These are phyloP conservation scores for Tholera decimalis DNA, from an alignment of 2,888 invertebrate species.

Conservation along the genomic window DNA sequence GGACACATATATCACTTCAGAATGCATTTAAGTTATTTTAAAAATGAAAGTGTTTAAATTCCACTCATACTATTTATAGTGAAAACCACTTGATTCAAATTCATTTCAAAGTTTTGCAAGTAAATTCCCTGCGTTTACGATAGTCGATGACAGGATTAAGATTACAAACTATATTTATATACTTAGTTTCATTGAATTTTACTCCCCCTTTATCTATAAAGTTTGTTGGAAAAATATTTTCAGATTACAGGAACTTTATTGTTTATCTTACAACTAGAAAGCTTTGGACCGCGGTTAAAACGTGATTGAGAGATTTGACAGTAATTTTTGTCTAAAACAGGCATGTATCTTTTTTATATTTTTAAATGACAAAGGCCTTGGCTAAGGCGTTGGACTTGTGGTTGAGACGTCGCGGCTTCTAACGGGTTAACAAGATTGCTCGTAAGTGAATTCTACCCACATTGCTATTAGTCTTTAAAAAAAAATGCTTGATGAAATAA, in stretches of 20 bases:
- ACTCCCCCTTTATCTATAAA: conserved; percentile 25
- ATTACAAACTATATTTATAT: conserved; percentile 53
- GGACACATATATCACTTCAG: conserved; percentile 14
- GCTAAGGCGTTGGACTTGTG: too few species aligned
- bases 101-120: conserved; percentile 54
- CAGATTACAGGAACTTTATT: conserved; percentile 22
- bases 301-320: not conserved
- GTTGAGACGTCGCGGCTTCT: too few species aligned
- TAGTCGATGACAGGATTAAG: conserved; percentile 45
- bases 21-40: conserved; percentile 4
- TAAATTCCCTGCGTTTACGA: conserved; percentile 56
- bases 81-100: conserved; percentile 54
- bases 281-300: not conserved
- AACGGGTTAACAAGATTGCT: too few species aligned
- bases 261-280: not conserved
- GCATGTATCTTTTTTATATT: too few species aligned
- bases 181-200: conserved; percentile 39
- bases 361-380: too few species aligned
- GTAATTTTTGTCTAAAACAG: not conserved
- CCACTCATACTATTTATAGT: conserved; percentile 34
- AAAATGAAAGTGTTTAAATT: conserved; percentile 9
- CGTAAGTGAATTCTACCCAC: too few species aligned
- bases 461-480: too few species aligned
- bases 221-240: conserved; percentile 34
- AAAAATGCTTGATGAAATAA: too few species aligned